A percentile compares a stretch with the other conserved stretches of the same genome.
Conservation (phyloP, 1,140 invertebrate species). For the Drosophila carrolli region DNA sequence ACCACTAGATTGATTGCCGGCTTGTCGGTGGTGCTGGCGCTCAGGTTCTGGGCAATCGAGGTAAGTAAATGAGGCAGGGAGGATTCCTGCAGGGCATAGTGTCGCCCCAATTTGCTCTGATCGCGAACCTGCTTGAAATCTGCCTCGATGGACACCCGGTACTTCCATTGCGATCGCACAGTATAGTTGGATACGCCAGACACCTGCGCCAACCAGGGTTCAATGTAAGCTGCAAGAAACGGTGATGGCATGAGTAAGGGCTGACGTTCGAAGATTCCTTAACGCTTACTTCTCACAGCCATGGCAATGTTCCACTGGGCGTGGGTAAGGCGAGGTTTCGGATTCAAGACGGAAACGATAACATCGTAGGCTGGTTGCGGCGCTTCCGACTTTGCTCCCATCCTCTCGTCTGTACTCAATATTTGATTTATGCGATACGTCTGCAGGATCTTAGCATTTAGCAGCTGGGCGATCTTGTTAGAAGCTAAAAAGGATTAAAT, state of each 20-base stretch:
- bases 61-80: constrained; percentile 90
- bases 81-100: constrained; percentile 88
- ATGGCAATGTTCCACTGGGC: constrained; percentile 89
- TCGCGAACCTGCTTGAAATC: constrained; percentile 87
- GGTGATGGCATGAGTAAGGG: background rate
- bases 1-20: constrained; percentile 94
- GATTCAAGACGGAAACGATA: constrained; percentile 91
- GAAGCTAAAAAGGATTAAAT: constrained; percentile 37
- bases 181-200: constrained; percentile 89
- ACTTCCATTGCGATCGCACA: constrained; percentile 94
- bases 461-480: constrained; percentile 58
- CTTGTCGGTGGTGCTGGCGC: constrained; percentile 91
- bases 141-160: constrained; percentile 91
- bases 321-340: constrained; percentile 89
- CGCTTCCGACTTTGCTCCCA: constrained; percentile 65
- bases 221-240: constrained; percentile 88
- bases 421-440: constrained; percentile 78
- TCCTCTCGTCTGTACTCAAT: constrained; percentile 60
- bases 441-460: constrained; percentile 70
- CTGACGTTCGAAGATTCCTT: background rate
- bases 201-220: constrained; percentile 89
- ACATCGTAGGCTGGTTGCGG: constrained; percentile 89
- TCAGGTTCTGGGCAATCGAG: constrained; percentile 93
- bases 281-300: constrained; percentile 86
- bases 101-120: constrained; percentile 84